Conservation (phyloP, 2,888 invertebrate genomes). For the Scelioninae gen. 2 region DNA sequence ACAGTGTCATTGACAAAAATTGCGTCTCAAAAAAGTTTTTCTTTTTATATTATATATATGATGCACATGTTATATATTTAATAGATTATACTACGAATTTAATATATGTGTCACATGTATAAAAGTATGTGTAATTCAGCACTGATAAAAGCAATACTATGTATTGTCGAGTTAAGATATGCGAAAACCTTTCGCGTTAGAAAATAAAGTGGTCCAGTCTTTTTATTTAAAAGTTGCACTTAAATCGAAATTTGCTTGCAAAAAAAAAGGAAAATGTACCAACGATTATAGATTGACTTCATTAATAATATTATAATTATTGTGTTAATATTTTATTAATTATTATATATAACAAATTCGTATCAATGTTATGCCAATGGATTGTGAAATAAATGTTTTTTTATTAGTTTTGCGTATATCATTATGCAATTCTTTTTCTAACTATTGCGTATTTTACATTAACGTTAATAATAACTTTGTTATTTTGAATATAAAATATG, state of each 20-base stretch:
- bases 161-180: conserved; percentile 25
- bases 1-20: conserved; percentile 11
- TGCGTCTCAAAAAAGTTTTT: conserved; percentile 1
- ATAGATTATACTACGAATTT: conserved; percentile 28
- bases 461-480: no score
- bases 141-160: conserved; percentile 43
- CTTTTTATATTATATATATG: conserved; percentile 21
- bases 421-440: no score
- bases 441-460: no score
- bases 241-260: neutral
- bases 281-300: conserved; percentile 28
- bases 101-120: conserved; percentile 50
- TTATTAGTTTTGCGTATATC: no score
- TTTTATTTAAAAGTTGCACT: conserved; percentile 14
- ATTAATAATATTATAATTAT: conserved; percentile 53
- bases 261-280: conserved; percentile 22
- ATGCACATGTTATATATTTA: conserved; percentile 28
- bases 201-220: conserved; percentile 10
- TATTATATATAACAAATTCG: conserved; percentile 66
- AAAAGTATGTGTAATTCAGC: conserved; percentile 42
- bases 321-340: conserved; percentile 63
- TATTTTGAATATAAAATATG: no score
- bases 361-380: conserved; percentile 69
- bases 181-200: conserved; percentile 8
- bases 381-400: conserved; percentile 71